Base-by-base conservation (phyloP, 2,797 vertebrate genomes). In the Notolepis coatsorum region DNA sequence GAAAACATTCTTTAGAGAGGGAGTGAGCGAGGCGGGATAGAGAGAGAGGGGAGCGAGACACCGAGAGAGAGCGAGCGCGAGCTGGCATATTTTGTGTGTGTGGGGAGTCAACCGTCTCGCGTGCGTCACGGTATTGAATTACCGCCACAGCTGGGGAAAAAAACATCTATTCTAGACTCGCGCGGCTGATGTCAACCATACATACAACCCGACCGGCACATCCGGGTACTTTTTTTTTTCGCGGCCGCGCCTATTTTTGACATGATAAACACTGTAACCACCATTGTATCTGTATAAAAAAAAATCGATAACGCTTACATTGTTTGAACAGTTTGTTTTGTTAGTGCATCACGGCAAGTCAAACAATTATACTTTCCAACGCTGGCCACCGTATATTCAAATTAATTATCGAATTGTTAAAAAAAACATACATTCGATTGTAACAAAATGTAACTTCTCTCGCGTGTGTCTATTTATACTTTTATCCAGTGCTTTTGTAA, bases 91-190 rank as follows among this genome's bases (percentile, higher is more conserved):
- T 10, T 35, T 41, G 18, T 52, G 47, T 27, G 64, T 54, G 71
- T 17, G 48, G 52, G 65, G 43, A 68, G 59, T 69, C 71, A 66
- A 49, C 58, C 54, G 65, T 45, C 12, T 66, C 59, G 65, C 46
- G 66, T 45, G 45, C 5, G 35, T 81, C 68, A 59, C 70, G 47
- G 82, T 73, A 65, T 72, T 78, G 55, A 78, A 71, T 87, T 81
- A 75, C 80, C 66, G 46, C 74, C 78, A 82, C 84, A 90, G 73
- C 84, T 89, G 85, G 80, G n/a, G n/a, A n/a, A 71, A 69, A 79
- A 75, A 78, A 71, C 65, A 87, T 84, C 43, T 73, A 55, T 33
- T 37, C 61, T 57, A 49, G 50, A 25, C 24, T 10, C 21, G n/a
- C 31, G n/a, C 9, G 9, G 27, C 12, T 30, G 12, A n/a, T 43